Conservation (phyloP, 2,113 vertebrate genomes). For the Eublepharis macularius region DNA sequence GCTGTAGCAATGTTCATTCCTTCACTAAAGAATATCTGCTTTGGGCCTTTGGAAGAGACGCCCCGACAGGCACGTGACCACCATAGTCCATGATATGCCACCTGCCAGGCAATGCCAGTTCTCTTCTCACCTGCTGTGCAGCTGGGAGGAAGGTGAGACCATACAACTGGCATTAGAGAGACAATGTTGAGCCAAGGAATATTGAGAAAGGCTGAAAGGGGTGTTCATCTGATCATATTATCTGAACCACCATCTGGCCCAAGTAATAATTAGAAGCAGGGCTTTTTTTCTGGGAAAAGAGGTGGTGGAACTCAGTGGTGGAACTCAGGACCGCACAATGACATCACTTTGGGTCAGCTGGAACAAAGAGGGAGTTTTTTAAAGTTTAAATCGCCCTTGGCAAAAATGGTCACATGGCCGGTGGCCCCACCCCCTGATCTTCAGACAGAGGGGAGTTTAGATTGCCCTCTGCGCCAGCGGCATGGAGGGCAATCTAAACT, state of each 20-base stretch:
- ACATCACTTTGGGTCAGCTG: no score
- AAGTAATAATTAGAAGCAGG: background rate
- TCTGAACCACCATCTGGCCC: background rate
- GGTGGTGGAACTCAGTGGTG: no score
- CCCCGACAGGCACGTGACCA: background rate
- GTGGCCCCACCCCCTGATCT: no score
- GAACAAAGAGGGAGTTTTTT: no score
- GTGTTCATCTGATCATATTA: background rate
- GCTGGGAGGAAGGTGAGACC: background rate
- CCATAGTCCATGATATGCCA: background rate
- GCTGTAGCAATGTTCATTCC: constrained; percentile 8
- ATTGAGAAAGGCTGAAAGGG: background rate
- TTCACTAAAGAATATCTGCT: constrained; percentile 3
- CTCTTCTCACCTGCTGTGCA: no score
- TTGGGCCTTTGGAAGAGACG: background rate
- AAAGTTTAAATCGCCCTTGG: no score
- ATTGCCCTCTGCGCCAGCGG: no score
- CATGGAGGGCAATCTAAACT: no score
- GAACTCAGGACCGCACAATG: no score
- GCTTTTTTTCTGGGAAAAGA: no score
- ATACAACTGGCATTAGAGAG: background rate
- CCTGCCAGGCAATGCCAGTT: background rate
- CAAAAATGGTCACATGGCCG: no score
- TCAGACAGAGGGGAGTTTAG: no score
- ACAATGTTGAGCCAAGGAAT: background rate